These are phyloP conservation scores for Odontocerum albicorne DNA, from an alignment of 2,888 invertebrate species.

Conservation along the genomic window DNA sequence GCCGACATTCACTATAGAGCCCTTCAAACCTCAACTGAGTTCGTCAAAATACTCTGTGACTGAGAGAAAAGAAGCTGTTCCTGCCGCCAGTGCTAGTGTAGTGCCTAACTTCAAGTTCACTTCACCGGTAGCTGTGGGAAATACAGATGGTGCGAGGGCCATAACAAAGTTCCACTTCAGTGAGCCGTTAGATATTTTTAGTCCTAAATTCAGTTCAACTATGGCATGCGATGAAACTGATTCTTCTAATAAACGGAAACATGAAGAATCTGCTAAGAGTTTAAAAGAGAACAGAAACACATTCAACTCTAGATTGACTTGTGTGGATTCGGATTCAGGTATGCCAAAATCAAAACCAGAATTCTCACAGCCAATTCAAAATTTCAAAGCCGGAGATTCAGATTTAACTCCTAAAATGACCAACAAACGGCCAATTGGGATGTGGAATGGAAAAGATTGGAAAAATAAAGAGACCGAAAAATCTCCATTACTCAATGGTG, in stretches of 20 bases:
- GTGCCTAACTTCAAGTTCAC: slow-evolving; percentile 24
- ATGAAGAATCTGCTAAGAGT: too few relatives aligned
- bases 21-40: background rate
- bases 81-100: background rate
- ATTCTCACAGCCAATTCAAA: background rate
- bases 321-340: slow-evolving; percentile 43
- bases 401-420: slow-evolving; percentile 8
- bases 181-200: slow-evolving; percentile 30
- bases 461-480: slow-evolving; percentile 9
- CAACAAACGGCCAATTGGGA: slow-evolving; percentile 2
- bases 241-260: too few relatives aligned
- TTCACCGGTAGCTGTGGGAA: slow-evolving; percentile 12
- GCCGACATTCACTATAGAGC: slow-evolving; percentile 20
- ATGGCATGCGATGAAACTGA: background rate
- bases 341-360: slow-evolving; percentile 4
- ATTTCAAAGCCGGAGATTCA: slow-evolving; percentile 12
- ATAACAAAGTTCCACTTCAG: slow-evolving; percentile 31
- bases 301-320: too few relatives aligned
- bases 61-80: background rate
- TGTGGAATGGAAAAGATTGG: slow-evolving; percentile 22
- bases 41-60: slow-evolving; percentile 2
- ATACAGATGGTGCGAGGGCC: slow-evolving; percentile 1
- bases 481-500: slow-evolving; percentile 12
- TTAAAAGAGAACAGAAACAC: too few relatives aligned
- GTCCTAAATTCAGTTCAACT: slow-evolving; percentile 12